Base-by-base conservation (phyloP, 2,888 invertebrate genomes). In the Chaitophorus viminalis region DNA sequence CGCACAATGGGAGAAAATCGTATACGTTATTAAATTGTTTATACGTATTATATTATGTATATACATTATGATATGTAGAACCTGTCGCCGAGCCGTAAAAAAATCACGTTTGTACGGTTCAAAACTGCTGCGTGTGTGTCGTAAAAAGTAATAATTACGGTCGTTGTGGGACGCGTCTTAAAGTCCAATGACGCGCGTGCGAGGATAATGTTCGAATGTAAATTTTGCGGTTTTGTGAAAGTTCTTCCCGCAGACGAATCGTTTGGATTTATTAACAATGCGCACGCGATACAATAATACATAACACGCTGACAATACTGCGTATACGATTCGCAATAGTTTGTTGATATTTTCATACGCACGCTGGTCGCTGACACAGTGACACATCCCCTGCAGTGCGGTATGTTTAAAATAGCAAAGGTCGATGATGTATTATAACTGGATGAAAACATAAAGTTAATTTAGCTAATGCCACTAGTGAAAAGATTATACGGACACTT, bases 91-190 rank as follows among this genome's bases (percentile, higher is more conserved):
- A 76, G 76, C 46, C 70, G 25, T 82, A 82, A 82, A 82, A 68
- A 82, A 70, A 72, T 33, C 70, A 72, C 70, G 52, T 82, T 52
- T 17, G 18, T 81, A 29, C 39, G 75, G 3, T 39, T 75, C 39
- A 75, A 75, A 25, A 75, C 75, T 8, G 68, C 25, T 6, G 6
- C 36, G 79, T 0, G 46, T 31, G 31, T 6, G 52, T 72, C 72
- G 72, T 82, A 82, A 82, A 82, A 82, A 72, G n/a, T n/a, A n/a
- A 72, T 72, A 72, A 82, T 82, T 82, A 74, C 74, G 46, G 81
- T n/a, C 54, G 29, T 82, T 18, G 82, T 33, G n/a, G 54, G 82
- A 82, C 72, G 72, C 82, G 5, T 54, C 54, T 72, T 25, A 46
- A 82, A 72, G 82, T 72, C 82, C 72, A 3, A 29, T 17, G 29